Percentiles rank a stretch among this genome's conserved stretches.
These are phyloP conservation scores for Lobophora halterata DNA, from an alignment of 2,888 invertebrate genomes.

Conservation along the genomic window DNA sequence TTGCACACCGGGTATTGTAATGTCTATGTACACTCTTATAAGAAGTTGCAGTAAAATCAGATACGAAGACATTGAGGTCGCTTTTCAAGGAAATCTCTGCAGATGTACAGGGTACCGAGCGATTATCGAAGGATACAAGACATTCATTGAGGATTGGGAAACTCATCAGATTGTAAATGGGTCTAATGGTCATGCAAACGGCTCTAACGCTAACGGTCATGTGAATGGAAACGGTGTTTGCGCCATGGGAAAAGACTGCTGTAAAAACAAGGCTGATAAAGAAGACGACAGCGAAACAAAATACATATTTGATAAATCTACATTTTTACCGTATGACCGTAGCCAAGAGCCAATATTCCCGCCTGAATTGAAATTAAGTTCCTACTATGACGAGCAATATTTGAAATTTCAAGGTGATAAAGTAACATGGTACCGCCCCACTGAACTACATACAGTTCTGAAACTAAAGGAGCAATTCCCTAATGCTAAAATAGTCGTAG, in stretches of 20 bases:
- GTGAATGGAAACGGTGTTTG: conserved; percentile 53
- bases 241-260: conserved; percentile 84
- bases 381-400: conserved; percentile 80
- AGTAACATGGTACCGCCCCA: conserved; percentile 86
- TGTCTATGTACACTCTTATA: conserved; percentile 93
- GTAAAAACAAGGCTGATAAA: conserved; percentile 70
- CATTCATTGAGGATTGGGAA: conserved; percentile 88
- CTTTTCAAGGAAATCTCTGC: conserved; percentile 89
- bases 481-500: conserved; percentile 87
- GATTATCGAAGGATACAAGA: conserved; percentile 90
- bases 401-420: conserved; percentile 73
- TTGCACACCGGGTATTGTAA: conserved; percentile 94
- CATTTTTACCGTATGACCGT: conserved; percentile 85
- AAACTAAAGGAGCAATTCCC: conserved; percentile 84
- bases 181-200: conserved; percentile 33
- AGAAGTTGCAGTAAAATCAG: conserved; percentile 73
- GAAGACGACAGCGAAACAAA: conserved; percentile 69
- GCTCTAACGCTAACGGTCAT: conserved; percentile 20
- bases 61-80: conserved; percentile 85
- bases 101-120: conserved; percentile 93
- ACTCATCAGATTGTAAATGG: conserved; percentile 50
- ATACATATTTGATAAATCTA: conserved; percentile 80
- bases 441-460: conserved; percentile 80
- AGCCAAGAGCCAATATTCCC: conserved; percentile 93
- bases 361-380: conserved; percentile 85